Evolutionary conservation across 2,797 vertebrate genomes (phyloP).

Genomic region (Eulemur mongoz): DNA sequence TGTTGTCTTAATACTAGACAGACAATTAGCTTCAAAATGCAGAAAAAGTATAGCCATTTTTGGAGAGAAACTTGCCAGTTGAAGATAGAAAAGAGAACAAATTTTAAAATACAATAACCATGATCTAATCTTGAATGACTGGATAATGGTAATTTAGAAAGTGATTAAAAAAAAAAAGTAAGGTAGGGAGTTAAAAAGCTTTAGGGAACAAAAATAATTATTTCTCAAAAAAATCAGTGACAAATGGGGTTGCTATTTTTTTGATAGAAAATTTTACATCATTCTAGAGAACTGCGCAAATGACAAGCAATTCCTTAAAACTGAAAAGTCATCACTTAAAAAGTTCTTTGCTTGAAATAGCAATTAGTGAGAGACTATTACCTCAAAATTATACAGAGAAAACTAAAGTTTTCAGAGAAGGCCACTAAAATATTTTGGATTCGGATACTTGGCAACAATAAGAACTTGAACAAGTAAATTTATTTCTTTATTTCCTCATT

Average conservation of each 20-base stretch:
- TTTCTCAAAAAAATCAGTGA: slow-evolving; percentile 22
- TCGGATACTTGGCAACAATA: neutral
- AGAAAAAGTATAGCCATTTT: neutral
- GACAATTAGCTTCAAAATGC: neutral
- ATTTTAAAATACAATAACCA: neutral
- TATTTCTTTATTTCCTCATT: neutral
- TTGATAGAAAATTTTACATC: neutral
- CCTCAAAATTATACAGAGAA: neutral
- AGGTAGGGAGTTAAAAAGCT: neutral
- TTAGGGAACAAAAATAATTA: neutral
- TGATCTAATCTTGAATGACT: neutral
- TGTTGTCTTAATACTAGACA: neutral
- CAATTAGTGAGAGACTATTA: neutral
- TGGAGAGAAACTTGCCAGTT: neutral
- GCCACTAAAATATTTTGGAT: neutral
- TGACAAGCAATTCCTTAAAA: neutral
- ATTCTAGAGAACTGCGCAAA: slow-evolving; percentile 24
- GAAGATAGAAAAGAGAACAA: neutral
- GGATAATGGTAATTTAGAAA: neutral
- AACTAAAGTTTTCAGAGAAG: neutral
- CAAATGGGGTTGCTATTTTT: neutral
- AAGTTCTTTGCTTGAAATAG: slow-evolving; percentile 1
- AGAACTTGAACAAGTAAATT: neutral
- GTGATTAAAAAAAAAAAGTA: neutral
- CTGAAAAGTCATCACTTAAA: neutral